Evolutionary conservation across 1,140 invertebrate genomes (phyloP), one percentile per base, ranked within the genome.

Genomic region (Drosophila kurseongensis): DNA sequence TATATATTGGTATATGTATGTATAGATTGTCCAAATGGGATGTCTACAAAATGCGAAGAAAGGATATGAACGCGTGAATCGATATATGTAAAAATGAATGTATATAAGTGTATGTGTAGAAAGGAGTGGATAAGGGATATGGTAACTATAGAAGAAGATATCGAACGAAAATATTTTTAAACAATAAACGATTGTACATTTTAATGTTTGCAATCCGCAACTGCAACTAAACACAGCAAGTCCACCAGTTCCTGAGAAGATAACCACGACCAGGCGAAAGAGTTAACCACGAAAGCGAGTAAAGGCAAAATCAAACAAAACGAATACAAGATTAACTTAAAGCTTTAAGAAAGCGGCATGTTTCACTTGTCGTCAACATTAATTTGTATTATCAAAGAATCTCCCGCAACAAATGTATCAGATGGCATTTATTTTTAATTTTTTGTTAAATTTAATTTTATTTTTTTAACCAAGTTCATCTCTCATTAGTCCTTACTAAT

Each of bases 391-490:
- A 78, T 67, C 72, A 18, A 44, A 51, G 69, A 85, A 86, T 81
- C 75, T 85, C 69, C 55, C 36, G 52, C 44, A 55, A 52, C 57
- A 66, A 78, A 16, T 73, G 32, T 57, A 80, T 79, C 62, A 58
- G 60, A 75, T 62, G 41, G 74, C 75, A 86, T 82, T 86, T 82
- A 82, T 86, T 72, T 78, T n/a, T n/a, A n/a, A n/a, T n/a, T n/a
- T n/a, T n/a, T n/a, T n/a, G n/a, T n/a, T n/a, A n/a, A n/a, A n/a
- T n/a, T n/a, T 62, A 52, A 36, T 71, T 12, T 69, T 63, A 41
- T 44, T 52, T 18, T 55, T 62, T 44, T 41, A 35, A 9, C 47
- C 62, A 80, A 66, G 74, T 50, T 79, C 67, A 84, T 69, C 41
- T n/a, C 10, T 54, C 61, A 67, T 72, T 40, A 35, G 47, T 57